phyloP scores from a whole-genome alignment of 1,140 invertebrate species.

The Camponotus floridanus region DNA sequence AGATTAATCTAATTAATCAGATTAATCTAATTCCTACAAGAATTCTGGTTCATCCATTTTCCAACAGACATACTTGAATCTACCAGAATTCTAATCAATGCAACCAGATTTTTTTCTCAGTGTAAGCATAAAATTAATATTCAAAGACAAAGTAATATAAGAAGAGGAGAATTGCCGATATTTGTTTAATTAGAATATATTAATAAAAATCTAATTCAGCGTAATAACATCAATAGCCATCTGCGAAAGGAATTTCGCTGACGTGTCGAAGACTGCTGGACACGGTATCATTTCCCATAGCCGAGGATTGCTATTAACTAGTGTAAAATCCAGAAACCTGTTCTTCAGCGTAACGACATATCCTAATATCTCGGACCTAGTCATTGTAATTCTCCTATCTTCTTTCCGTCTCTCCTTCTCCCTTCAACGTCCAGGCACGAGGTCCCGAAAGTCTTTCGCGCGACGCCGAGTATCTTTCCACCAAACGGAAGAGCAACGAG shows the following conservation, averaged over 20 bases:
- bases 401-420: neutral
- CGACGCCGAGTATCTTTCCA: slow-evolving; percentile 41
- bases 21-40: too few relatives aligned
- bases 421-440: slow-evolving; percentile 30
- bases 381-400: slow-evolving; percentile 59
- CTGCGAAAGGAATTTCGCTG: slow-evolving; percentile 51
- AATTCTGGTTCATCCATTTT: too few relatives aligned
- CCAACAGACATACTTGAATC: too few relatives aligned
- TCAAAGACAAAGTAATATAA: neutral
- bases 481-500: slow-evolving; percentile 1
- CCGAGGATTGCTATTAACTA: slow-evolving; percentile 37
- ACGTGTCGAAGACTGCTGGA: neutral
- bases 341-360: slow-evolving; percentile 39
- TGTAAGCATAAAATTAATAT: neutral
- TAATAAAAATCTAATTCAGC: neutral
- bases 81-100: too few relatives aligned
- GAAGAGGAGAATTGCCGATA: neutral
- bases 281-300: slow-evolving; percentile 25
- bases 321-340: slow-evolving; percentile 60
- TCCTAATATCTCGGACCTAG: slow-evolving; percentile 50
- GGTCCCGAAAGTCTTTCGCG: slow-evolving; percentile 31
- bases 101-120: too few relatives aligned
- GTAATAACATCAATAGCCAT: slow-evolving; percentile 1
- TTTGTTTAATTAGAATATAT: slow-evolving; percentile 15
- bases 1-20: too few relatives aligned